Evolutionary conservation across 1,140 invertebrate species (phyloP), one percentile per base, ranked within the genome.

Genomic region (Popillia japonica): DNA sequence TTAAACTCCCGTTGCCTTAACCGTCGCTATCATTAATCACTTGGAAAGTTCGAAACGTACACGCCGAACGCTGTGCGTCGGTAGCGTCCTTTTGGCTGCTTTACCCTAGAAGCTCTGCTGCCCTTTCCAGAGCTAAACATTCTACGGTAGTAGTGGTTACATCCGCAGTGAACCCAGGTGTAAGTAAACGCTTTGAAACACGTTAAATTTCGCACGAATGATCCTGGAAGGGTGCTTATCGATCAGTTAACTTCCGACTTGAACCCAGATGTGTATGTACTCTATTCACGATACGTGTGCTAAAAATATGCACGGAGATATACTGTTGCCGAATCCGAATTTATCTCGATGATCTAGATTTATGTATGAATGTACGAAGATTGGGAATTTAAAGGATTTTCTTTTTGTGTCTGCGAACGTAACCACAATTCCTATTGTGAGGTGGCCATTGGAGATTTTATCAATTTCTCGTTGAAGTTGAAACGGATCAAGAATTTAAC

Each of bases 191-290:
- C 61, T 68, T 68, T 68, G 61, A 22, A 68, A 68, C 61, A 20
- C 61, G 61, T 68, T 68, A 68, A 68, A 68, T 68, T 68, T 68
- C 61, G 61, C 61, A 68, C 27, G 61, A 27, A 68, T 27, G 61
- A 68, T 34, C 61, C 61, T 7, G 61, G 17, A 68, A 68, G 22
- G 27, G 61, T 22, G 61, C 61, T 68, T 68, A 68, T 68, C 22
- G 61, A 68, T 68, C 61, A 68, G 48, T 55, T 55, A 55, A 55
- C 48, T 55, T 55, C 48, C 48, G 48, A 55, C 48, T 55, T 55
- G 22, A 68, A 68, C 61, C 61, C 22, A 23, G 59, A 22, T 64
- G 10, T 64, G 22, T n/a, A 10, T 55, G 17, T 55, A 34, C 27
- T 4, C 2, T 4, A 2, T 34, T 34, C 27, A 34, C 27, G 27